These are phyloP conservation scores for Calliphora vomitoria DNA, from an alignment of 2,888 invertebrate genomes.

Conservation along the genomic window DNA sequence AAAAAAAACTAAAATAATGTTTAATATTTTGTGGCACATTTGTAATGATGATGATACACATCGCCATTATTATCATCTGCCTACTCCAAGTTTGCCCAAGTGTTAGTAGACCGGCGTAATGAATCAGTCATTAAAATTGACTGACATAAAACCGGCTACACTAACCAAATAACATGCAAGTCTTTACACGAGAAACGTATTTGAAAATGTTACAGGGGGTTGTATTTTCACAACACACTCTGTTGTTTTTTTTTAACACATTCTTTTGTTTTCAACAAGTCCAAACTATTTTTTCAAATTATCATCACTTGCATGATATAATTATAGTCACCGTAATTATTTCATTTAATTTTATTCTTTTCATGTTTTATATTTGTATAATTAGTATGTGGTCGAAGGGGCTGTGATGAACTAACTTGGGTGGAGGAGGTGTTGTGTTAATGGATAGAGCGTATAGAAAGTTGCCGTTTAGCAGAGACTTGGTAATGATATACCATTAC, in stretches of 20 bases:
- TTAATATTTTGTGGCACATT: slow-evolving; percentile 43
- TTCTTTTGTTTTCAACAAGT: background rate
- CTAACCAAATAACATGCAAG: background rate
- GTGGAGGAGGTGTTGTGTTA: background rate
- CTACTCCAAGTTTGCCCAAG: slow-evolving; percentile 24
- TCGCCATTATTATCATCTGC: slow-evolving; percentile 23
- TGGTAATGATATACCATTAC: too few relatives aligned
- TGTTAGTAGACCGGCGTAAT: slow-evolving; percentile 55
- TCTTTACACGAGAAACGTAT: background rate
- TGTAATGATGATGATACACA: slow-evolving; percentile 54
- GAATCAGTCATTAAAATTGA: slow-evolving; percentile 43
- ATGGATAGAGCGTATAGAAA: background rate
- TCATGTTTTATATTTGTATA: slow-evolving; percentile 6
- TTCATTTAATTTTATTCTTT: slow-evolving; percentile 34
- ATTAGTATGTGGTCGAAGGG: background rate
- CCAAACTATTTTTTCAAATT: slow-evolving; percentile 21
- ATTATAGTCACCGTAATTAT: slow-evolving; percentile 17
- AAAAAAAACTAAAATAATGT: slow-evolving; percentile 19
- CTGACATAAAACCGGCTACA: slow-evolving; percentile 44
- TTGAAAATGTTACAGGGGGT: slow-evolving; percentile 20
- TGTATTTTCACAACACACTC: background rate
- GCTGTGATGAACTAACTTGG: background rate
- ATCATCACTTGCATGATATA: slow-evolving; percentile 27
- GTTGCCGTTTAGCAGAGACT: too few relatives aligned
- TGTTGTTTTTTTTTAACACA: background rate